Conservation (phyloP, 2,113 vertebrate species). For the Ramphastos sulfuratus region DNA sequence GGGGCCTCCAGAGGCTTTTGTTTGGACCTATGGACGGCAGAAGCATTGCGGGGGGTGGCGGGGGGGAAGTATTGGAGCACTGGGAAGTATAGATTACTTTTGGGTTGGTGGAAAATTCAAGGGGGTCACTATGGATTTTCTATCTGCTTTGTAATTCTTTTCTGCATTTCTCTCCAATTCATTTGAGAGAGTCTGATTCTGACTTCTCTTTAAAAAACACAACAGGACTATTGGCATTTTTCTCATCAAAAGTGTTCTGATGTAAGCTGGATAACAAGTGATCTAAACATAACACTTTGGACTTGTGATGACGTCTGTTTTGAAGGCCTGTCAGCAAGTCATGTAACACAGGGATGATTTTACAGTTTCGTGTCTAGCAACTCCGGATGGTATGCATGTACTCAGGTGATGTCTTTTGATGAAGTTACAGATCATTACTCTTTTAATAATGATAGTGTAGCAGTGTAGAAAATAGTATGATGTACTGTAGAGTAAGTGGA, state of each 20-base stretch:
- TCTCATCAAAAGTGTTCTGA: slow-evolving; percentile 4
- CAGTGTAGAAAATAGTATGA: background rate
- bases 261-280: slow-evolving; percentile 7
- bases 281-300: background rate
- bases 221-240: background rate
- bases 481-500: background rate
- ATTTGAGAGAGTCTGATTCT: too few relatives aligned
- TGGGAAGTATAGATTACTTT: too few relatives aligned
- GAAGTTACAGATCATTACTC: background rate
- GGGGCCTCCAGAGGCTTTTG: too few relatives aligned
- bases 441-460: background rate
- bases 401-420: background rate
- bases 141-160: too few relatives aligned
- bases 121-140: too few relatives aligned
- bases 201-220: too few relatives aligned
- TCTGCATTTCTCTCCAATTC: too few relatives aligned
- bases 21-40: too few relatives aligned
- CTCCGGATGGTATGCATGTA: slow-evolving; percentile 53
- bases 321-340: slow-evolving; percentile 25
- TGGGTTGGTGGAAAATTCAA: too few relatives aligned
- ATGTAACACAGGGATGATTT: slow-evolving; percentile 13
- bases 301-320: background rate
- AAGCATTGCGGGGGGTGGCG: too few relatives aligned
- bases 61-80: too few relatives aligned
- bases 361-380: slow-evolving; percentile 52